These are phyloP conservation scores for Portevinia maculata DNA, from an alignment of 2,888 invertebrate genomes.

Conservation along the genomic window DNA sequence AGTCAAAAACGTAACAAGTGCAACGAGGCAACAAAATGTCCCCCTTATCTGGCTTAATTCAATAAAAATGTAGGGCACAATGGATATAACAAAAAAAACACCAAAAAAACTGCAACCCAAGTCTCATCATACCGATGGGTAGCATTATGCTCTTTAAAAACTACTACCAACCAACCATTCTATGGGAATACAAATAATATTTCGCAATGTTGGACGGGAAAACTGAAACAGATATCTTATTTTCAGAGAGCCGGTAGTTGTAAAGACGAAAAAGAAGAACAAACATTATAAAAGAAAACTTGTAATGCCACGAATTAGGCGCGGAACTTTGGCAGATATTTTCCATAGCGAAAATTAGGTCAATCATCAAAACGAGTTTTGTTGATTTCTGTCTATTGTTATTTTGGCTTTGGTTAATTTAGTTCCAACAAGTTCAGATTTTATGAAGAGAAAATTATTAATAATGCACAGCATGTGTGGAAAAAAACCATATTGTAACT, in stretches of 20 bases:
- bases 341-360: conserved; percentile 48
- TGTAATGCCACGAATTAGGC: conserved; percentile 41
- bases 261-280: background rate
- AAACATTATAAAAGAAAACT: conserved; percentile 1
- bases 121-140: conserved; percentile 46
- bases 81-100: conserved; percentile 15
- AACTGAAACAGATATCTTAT: conserved; percentile 62
- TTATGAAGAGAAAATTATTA: conserved; percentile 1
- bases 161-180: background rate
- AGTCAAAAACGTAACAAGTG: conserved; percentile 50
- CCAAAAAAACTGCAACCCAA: too few species aligned
- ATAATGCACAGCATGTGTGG: too few species aligned
- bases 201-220: conserved; percentile 60
- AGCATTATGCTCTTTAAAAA: conserved; percentile 5
- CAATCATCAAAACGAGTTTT: conserved; percentile 50
- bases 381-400: conserved; percentile 18
- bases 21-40: conserved; percentile 35
- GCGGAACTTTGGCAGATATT: conserved; percentile 55
- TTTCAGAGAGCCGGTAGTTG: background rate
- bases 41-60: conserved; percentile 54
- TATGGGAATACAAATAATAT: conserved; percentile 37
- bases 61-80: conserved; percentile 51
- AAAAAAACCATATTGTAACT: conserved; percentile 7
- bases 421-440: conserved; percentile 11
- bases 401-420: background rate